A percentile compares a stretch with the other conserved stretches of the same genome.
These are phyloP conservation scores for Orthosia gracilis DNA, from an alignment of 2,888 invertebrate genomes.

Conservation along the genomic window DNA sequence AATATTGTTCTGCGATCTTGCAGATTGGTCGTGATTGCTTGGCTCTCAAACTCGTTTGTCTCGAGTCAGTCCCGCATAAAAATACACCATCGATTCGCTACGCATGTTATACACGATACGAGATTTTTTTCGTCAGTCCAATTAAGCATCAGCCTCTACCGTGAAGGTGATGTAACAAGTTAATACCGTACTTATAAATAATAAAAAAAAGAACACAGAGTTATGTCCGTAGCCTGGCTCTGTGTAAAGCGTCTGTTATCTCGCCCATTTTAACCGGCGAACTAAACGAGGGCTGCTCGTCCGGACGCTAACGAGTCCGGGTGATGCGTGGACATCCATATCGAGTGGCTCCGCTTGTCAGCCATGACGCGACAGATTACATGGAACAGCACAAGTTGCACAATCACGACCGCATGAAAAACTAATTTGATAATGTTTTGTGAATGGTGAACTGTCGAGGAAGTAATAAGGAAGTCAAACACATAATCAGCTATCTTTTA, in stretches of 20 bases:
- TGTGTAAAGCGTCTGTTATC: constrained; percentile 33
- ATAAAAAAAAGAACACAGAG: background rate
- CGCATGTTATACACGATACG: background rate
- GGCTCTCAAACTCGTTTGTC: constrained; percentile 18
- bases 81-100: constrained; percentile 1
- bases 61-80: background rate
- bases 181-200: background rate
- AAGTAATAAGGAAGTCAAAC: constrained; percentile 4
- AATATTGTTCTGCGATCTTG: background rate
- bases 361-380: background rate
- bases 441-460: background rate
- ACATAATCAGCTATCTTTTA: constrained; percentile 9
- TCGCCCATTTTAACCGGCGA: constrained; percentile 20
- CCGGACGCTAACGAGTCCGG: constrained; percentile 48
- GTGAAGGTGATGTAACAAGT: constrained; percentile 22
- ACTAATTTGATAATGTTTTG: background rate
- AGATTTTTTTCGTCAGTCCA: background rate
- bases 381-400: background rate
- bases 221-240: background rate
- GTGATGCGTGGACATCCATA: constrained; percentile 13
- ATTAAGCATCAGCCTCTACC: constrained; percentile 16
- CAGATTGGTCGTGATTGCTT: background rate
- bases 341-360: constrained; percentile 18
- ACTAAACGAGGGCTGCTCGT: constrained; percentile 53
- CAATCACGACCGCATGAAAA: background rate